A percentile compares a stretch with the other conserved stretches of the same genome.
phyloP scores from a whole-genome alignment of 2,797 vertebrate genomes.

The Lates japonicus region DNA sequence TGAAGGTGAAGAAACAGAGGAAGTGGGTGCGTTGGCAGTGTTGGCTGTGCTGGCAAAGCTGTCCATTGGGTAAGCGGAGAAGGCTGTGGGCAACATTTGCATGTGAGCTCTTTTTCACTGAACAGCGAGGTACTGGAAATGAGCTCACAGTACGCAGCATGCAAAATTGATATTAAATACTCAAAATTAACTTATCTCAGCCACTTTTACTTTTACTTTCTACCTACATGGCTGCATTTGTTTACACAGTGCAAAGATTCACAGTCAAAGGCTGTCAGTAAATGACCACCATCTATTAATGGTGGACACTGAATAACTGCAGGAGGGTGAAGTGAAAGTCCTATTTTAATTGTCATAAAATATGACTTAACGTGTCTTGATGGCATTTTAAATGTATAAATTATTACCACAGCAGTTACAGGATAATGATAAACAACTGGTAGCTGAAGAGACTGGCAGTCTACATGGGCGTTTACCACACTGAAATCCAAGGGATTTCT shows the following conservation, averaged over 20 bases:
- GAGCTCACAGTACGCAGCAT: neutral
- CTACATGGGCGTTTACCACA: neutral
- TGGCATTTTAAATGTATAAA: neutral
- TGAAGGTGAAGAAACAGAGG: constrained; percentile 21
- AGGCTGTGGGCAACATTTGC: neutral
- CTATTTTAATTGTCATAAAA: neutral
- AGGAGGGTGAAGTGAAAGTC: no score
- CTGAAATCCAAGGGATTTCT: neutral
- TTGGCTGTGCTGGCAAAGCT: neutral
- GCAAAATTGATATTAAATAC: neutral
- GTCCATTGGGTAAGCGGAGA: neutral
- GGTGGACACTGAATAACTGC: no score
- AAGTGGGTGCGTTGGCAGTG: constrained; percentile 10
- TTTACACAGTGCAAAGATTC: no score
- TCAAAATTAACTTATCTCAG: neutral
- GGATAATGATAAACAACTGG: neutral
- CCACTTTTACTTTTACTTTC: no score
- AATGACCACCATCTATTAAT: no score
- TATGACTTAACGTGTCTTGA: neutral
- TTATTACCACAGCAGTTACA: neutral
- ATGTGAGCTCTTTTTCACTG: neutral
- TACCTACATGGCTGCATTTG: no score
- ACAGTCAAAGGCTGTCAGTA: no score
- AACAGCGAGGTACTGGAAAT: neutral
- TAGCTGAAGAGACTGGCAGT: neutral